Percentiles rank a stretch among this genome's conserved stretches.
Conservation (phyloP, 2,113 vertebrate species). For the Sylvia atricapilla region DNA sequence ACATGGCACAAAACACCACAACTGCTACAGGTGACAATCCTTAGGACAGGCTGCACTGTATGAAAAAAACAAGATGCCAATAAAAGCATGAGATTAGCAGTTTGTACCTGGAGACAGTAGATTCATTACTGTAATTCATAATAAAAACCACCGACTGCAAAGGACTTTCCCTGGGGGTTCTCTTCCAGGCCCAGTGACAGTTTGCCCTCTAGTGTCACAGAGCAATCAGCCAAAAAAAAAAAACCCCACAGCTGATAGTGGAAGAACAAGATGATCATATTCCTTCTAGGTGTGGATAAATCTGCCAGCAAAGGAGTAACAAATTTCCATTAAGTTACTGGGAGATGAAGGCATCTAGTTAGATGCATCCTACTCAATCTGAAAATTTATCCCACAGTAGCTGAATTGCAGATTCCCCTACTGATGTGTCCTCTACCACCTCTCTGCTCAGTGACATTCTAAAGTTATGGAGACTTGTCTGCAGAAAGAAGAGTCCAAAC, state of each 20-base stretch:
- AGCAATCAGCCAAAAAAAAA: background rate
- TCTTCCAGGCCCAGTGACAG: background rate
- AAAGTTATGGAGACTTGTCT: background rate
- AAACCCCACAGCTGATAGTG: rapidly evolving
- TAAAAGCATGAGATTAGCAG: background rate
- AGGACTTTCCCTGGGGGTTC: background rate
- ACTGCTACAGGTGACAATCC: background rate
- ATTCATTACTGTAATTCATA: background rate
- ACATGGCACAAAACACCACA: background rate
- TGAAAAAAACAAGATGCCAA: background rate
- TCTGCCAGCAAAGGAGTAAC: background rate
- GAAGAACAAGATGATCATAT: background rate
- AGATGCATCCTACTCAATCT: background rate
- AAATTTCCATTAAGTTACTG: background rate
- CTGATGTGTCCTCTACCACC: background rate
- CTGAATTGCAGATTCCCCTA: background rate
- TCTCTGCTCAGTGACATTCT: background rate
- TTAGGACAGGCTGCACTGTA: background rate
- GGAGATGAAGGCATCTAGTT: background rate
- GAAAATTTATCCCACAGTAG: background rate
- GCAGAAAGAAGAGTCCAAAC: background rate
- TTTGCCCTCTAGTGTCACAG: background rate
- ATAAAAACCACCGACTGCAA: background rate
- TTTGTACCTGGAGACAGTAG: background rate
- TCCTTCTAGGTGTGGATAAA: background rate